Conservation (phyloP, 2,113 vertebrate genomes). For the Chrysemys picta region DNA sequence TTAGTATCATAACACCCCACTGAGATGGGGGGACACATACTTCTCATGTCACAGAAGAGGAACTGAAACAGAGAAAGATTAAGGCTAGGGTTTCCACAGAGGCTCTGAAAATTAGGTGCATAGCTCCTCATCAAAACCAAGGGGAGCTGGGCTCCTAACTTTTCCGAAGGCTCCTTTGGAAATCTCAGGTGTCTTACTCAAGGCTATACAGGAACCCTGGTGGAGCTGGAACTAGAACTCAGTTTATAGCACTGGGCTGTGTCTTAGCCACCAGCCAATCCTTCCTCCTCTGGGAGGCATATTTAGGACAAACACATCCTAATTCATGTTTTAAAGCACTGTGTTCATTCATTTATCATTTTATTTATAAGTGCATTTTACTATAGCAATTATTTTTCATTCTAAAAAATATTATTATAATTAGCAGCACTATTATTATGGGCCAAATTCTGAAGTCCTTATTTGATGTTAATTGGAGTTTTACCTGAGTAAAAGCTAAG, state of each 20-base stretch:
- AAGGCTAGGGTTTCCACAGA: not conserved
- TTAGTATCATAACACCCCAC: not conserved
- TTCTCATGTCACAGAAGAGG: not conserved
- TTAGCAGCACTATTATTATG: constrained; percentile 5
- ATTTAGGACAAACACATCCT: not conserved
- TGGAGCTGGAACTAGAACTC: not conserved
- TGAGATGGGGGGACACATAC: not conserved
- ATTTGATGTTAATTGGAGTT: constrained; percentile 44
- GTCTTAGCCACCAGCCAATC: not conserved
- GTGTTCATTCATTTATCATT: not conserved
- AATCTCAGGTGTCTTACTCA: not conserved
- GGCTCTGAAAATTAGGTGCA: not conserved
- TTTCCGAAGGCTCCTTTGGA: not conserved
- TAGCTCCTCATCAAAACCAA: not conserved
- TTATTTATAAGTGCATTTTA: not conserved
- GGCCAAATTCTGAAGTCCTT: not conserved
- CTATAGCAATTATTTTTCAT: not conserved
- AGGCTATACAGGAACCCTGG: not conserved
- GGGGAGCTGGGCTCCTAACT: not conserved
- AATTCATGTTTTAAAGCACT: not conserved
- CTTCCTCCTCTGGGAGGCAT: not conserved
- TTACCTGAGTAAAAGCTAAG: constrained; percentile 42
- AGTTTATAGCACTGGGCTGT: not conserved
- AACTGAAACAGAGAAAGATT: not conserved
- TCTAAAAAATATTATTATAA: not conserved